These are phyloP conservation scores for Caenorhabditis sulstoni DNA, from an alignment of 2,888 invertebrate species.

Conservation along the genomic window DNA sequence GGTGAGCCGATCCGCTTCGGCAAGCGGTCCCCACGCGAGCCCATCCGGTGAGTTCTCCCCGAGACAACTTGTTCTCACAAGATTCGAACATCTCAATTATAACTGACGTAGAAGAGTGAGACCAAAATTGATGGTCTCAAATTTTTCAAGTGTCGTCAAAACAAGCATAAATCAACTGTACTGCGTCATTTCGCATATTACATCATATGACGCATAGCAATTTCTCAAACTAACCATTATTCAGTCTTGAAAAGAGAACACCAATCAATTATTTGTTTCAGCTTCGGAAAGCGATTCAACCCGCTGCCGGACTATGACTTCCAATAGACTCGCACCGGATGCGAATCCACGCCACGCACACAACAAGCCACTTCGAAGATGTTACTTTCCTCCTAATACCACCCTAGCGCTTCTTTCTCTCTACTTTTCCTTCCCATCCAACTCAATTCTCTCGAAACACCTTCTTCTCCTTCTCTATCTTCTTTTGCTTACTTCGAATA, in stretches of 20 bases:
- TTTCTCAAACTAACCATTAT: background rate
- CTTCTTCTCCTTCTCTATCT: background rate
- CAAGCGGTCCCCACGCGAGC: conserved; percentile 78
- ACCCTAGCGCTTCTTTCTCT: background rate
- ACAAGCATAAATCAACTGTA: conserved; percentile 22
- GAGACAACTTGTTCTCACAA: background rate
- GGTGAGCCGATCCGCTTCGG: conserved; percentile 78
- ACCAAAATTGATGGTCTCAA: background rate
- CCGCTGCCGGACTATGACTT: conserved; percentile 60
- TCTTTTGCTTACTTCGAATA: conserved; percentile 45
- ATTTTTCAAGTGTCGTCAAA: background rate
- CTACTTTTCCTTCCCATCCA: background rate
- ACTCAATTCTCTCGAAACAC: background rate
- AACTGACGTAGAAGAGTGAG: conserved; percentile 21
- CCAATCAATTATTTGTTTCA: conserved; percentile 25
- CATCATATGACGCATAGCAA: conserved; percentile 8
- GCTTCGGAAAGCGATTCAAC: conserved; percentile 67
- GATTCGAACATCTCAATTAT: conserved; percentile 4
- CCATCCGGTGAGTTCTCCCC: conserved; percentile 73
- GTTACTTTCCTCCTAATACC: background rate
- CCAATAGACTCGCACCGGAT: conserved; percentile 27
- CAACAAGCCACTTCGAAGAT: conserved; percentile 20
- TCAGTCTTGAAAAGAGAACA: background rate
- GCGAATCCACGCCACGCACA: conserved; percentile 15
- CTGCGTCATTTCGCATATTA: conserved; percentile 2